Percentiles rank a stretch among this genome's conserved stretches.
These are phyloP conservation scores for Oscheius myriophilus DNA, from an alignment of 2,888 invertebrate species.

Conservation along the genomic window DNA sequence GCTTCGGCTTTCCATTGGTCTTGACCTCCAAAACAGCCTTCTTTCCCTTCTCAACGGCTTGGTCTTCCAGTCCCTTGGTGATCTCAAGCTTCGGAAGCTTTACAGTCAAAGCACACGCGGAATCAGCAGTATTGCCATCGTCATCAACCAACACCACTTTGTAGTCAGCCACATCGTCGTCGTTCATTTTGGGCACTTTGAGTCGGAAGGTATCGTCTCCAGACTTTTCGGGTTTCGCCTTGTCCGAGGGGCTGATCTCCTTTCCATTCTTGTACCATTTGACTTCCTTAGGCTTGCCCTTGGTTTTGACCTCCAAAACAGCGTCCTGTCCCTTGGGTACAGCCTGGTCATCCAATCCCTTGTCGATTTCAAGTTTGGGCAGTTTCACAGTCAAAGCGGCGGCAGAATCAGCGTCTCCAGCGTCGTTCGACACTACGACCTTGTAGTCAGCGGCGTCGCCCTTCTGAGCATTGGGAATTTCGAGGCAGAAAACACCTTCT, in stretches of 20 bases:
- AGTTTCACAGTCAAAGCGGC: constrained; percentile 61
- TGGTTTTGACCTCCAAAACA: constrained; percentile 76
- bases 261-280: constrained; percentile 56
- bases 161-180: constrained; percentile 65
- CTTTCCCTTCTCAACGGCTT: constrained; percentile 82
- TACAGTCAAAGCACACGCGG: constrained; percentile 61
- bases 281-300: constrained; percentile 58
- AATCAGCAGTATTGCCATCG: constrained; percentile 68
- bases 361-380: constrained; percentile 75
- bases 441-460: constrained; percentile 67
- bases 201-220: constrained; percentile 60
- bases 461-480: constrained; percentile 59
- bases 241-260: constrained; percentile 54
- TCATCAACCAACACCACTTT: constrained; percentile 64
- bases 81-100: constrained; percentile 58
- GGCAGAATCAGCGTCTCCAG: constrained; percentile 68
- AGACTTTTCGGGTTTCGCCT: constrained; percentile 63
- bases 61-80: constrained; percentile 78
- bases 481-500: constrained; percentile 57
- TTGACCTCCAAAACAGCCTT: constrained; percentile 78
- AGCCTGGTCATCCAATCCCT: constrained; percentile 77
- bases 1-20: constrained; percentile 82
- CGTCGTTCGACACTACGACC: constrained; percentile 61
- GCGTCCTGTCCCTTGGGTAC: constrained; percentile 86
- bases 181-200: constrained; percentile 59